Conservation (phyloP, 2,113 vertebrate species). For the Aspiorhynchus laticeps region DNA sequence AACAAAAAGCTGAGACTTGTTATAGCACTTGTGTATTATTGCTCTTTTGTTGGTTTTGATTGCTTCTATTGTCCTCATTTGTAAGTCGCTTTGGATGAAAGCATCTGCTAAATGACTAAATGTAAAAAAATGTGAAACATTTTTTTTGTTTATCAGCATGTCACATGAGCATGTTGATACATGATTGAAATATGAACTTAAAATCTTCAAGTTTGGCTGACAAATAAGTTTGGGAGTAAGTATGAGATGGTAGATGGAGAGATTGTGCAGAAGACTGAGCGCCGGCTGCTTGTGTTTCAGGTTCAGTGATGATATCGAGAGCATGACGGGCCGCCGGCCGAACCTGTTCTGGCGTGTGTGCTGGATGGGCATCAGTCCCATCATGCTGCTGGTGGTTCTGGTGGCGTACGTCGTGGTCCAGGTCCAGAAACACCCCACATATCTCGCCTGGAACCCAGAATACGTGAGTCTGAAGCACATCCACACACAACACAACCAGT, state of each 20-base stretch:
- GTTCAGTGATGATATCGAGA: constrained; percentile 82
- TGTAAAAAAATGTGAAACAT: background rate
- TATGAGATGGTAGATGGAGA: too few species aligned
- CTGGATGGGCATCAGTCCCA: constrained; percentile 84
- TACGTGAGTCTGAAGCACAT: constrained; percentile 73
- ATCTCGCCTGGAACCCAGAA: constrained; percentile 83
- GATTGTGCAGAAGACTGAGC: too few species aligned
- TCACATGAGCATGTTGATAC: too few species aligned
- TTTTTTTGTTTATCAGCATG: background rate
- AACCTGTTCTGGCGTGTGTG: constrained; percentile 83
- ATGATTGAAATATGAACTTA: too few species aligned
- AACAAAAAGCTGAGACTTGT: too few species aligned
- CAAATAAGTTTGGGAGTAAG: too few species aligned
- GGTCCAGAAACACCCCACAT: constrained; percentile 67
- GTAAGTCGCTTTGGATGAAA: too few species aligned
- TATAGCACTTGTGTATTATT: too few species aligned
- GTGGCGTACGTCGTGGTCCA: constrained; percentile 77
- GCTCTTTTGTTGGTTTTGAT: too few species aligned
- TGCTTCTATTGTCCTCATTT: too few species aligned
- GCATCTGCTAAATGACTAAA: too few species aligned
- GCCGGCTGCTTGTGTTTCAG: constrained; percentile 64
- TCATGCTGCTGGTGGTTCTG: constrained; percentile 80
- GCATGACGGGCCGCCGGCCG: constrained; percentile 84
- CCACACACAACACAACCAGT: background rate
- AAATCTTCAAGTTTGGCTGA: too few species aligned